A percentile compares a stretch with the other conserved stretches of the same genome.
These are phyloP conservation scores for Caenorhabditis elegans DNA, from an alignment of 1,140 invertebrate genomes.

Conservation along the genomic window WBcel235 BX284603.4:9353501-9354000, in stretches of 20 bases:
- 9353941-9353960: neutral
- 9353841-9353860: too few species aligned
- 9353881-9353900: slow-evolving; percentile 8
- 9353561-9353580: slow-evolving; percentile 64
- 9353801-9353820: too few species aligned
- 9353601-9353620: slow-evolving; percentile 61
- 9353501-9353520: too few species aligned
- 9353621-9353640: slow-evolving; percentile 36
- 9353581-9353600: slow-evolving; percentile 59
- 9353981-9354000: slow-evolving; percentile 20
- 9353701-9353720: slow-evolving; percentile 59
- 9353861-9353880: neutral
- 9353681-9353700: slow-evolving; percentile 57
- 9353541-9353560: slow-evolving; percentile 53
- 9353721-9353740: slow-evolving; percentile 58
- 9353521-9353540: slow-evolving; percentile 39
- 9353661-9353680: slow-evolving; percentile 59
- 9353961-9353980: neutral
- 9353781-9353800: neutral
- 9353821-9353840: too few species aligned
- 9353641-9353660: neutral
- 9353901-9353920: neutral
- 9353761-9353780: slow-evolving; percentile 57
- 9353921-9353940: neutral
- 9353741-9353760: slow-evolving; percentile 54